These are phyloP conservation scores for Ceraclea dissimilis DNA, from an alignment of 2,888 invertebrate species.

Conservation along the genomic window DNA sequence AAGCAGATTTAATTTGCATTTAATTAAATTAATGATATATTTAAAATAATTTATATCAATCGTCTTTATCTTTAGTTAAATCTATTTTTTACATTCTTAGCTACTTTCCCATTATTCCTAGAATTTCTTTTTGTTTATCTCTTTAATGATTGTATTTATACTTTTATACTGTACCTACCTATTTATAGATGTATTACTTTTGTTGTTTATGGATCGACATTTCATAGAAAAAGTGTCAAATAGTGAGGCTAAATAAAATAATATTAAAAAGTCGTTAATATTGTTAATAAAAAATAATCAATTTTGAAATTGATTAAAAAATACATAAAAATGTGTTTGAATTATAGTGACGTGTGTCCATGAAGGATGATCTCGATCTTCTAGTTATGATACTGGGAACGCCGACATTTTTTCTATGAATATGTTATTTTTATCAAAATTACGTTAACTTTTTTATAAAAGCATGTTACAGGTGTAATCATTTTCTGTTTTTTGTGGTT, in stretches of 20 bases:
- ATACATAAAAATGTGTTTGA: background rate
- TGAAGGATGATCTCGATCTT: background rate
- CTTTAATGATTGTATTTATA: slow-evolving; percentile 12
- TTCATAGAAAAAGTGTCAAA: slow-evolving; percentile 1
- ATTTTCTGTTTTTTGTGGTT: slow-evolving; percentile 23
- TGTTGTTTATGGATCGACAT: slow-evolving; percentile 17
- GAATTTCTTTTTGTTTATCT: slow-evolving; percentile 23
- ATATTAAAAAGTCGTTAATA: background rate
- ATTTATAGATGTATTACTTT: slow-evolving; percentile 16
- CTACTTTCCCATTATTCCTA: background rate
- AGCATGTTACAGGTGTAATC: background rate
- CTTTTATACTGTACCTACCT: slow-evolving; percentile 21
- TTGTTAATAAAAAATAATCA: background rate
- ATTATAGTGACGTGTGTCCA: background rate
- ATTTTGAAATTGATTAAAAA: background rate
- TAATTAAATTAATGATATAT: background rate
- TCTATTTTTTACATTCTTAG: slow-evolving; percentile 10
- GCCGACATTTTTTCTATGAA: background rate
- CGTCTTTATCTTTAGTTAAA: slow-evolving; percentile 18
- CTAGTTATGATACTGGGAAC: background rate
- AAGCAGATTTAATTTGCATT: slow-evolving; percentile 1
- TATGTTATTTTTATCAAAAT: background rate
- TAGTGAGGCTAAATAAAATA: background rate
- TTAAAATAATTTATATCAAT: background rate
- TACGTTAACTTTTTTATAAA: background rate